Base-by-base conservation (phyloP, 2,888 invertebrate genomes). In the Dynastes grantii region DNA sequence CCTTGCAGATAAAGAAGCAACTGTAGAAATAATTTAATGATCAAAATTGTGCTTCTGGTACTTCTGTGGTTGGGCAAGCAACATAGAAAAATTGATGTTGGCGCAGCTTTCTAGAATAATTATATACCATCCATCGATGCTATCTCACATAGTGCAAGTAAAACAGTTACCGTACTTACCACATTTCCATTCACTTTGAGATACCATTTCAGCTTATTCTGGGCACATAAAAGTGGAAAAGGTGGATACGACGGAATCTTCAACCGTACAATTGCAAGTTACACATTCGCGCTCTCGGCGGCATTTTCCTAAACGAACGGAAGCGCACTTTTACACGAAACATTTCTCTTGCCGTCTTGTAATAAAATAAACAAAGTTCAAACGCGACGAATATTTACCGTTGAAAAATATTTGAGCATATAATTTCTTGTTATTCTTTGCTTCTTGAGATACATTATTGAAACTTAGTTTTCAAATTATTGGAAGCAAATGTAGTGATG, bases 331-430 rank as follows among this genome's bases (percentile, higher is more conserved):
- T 68, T 22, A 2, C 27, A 22, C 51, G 27, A 68, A 68, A 68
- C 37, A 27, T 68, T 68, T 22, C 68, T 49, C 11, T 49, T 22
- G 27, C 16, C 29, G 11, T 49, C 68, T 45, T 4, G 22, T 49
- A 49, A 68, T 68, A 45, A 51, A 40, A 45, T 27, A 68, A 49
- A 40, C 16, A 68, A 68, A 16, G 49, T 68, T 68, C 68, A 68
- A 49, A 68, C 27, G 51, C 27, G 68, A 68, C 22, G 27, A 51
- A 16, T 68, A 51, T 68, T 68, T 68, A 49, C 68, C 27, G 8
- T 32, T 51, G 68, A 11, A 68, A 68, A 68, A 68, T 68, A 68
- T 68, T 68, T 68, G 68, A 13, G 11, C 29, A 13, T 49, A 45
- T 5, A 49, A 49, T 68, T 68, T 68, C 65, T 27, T 5, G 2